phyloP scores from a whole-genome alignment of 2,797 vertebrate genomes.

The Acipenser oxyrinchus region DNA sequence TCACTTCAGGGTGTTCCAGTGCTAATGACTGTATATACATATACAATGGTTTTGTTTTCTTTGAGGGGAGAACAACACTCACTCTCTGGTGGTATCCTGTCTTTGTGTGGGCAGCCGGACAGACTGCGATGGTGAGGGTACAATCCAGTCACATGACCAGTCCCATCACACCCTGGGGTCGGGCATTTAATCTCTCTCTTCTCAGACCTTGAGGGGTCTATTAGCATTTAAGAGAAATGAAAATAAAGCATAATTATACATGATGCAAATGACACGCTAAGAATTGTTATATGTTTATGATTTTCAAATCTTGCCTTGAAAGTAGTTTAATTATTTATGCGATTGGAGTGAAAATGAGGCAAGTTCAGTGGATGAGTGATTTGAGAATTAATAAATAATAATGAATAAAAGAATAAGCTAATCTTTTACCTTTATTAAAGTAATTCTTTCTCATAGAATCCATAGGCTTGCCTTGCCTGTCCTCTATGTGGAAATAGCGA shows the following conservation, averaged over 20 bases:
- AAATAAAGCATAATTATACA: too few species aligned
- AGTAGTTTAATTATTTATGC: too few species aligned
- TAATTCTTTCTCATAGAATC: constrained; percentile 65
- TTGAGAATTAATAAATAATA: too few species aligned
- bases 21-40: too few species aligned
- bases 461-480: constrained; percentile 53
- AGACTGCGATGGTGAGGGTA: constrained; percentile 96
- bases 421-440: constrained; percentile 72
- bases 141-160: constrained; percentile 89
- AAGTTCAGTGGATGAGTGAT: too few species aligned
- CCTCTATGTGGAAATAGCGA: constrained; percentile 55
- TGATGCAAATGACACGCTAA: too few species aligned
- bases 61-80: constrained; percentile 44
- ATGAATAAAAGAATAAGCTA: too few species aligned
- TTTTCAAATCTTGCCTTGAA: too few species aligned
- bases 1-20: neutral
- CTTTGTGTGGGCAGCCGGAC: constrained; percentile 96
- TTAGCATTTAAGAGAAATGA: too few species aligned
- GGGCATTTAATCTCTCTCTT: constrained; percentile 96
- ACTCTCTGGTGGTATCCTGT: constrained; percentile 96
- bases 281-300: too few species aligned
- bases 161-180: constrained; percentile 90
- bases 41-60: neutral
- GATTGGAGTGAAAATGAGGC: too few species aligned
- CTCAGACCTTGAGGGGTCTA: constrained; percentile 72